A percentile compares a stretch with the other conserved stretches of the same genome.
Conservation (phyloP, 2,797 vertebrate species). For the Vespertilio murinus region DNA sequence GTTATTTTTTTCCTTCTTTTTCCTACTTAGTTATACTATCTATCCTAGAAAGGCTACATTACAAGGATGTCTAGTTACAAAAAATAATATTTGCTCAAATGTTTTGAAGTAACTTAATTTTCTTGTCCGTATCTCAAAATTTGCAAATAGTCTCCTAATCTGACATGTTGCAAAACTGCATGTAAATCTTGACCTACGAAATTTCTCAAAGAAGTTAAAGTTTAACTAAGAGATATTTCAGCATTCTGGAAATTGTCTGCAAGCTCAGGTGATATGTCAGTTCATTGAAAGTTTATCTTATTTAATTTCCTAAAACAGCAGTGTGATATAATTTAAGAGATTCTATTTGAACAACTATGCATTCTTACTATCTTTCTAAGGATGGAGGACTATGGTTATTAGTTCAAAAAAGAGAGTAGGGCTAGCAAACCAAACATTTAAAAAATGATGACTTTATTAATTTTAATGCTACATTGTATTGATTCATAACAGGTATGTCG, state of each 20-base stretch:
- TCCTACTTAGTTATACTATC: background rate
- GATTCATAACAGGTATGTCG: background rate
- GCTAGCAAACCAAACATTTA: background rate
- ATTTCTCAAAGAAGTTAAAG: background rate
- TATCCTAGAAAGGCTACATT: background rate
- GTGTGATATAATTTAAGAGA: background rate
- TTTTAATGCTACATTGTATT: background rate
- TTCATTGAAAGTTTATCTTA: background rate
- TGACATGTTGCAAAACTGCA: background rate
- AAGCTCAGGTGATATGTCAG: background rate
- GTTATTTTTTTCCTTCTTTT: background rate
- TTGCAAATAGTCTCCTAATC: background rate
- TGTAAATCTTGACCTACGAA: background rate
- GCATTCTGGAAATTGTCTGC: conserved; percentile 12
- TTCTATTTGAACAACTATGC: background rate
- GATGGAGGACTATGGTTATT: rapidly evolving
- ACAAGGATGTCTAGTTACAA: background rate
- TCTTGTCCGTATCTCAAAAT: background rate
- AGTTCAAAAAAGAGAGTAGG: background rate
- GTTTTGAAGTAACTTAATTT: background rate
- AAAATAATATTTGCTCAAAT: background rate
- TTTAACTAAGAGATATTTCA: background rate
- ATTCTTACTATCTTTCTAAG: background rate
- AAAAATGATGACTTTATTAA: conserved; percentile 18
- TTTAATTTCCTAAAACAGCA: background rate